These are phyloP conservation scores for Cyprinodon tularosa DNA, from an alignment of 2,113 vertebrate species.

Conservation along the genomic window DNA sequence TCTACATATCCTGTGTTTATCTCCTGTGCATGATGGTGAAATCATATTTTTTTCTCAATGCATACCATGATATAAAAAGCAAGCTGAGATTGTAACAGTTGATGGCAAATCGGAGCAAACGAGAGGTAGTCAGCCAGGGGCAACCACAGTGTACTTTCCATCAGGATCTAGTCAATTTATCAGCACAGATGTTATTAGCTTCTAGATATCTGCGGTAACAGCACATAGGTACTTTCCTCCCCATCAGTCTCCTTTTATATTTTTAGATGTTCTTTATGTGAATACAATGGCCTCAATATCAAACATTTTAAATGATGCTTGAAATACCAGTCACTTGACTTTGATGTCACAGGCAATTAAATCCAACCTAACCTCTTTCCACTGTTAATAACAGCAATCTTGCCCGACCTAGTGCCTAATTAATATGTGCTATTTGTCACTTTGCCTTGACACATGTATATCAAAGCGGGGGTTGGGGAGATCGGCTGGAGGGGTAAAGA, in stretches of 20 bases:
- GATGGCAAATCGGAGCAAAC: constrained; percentile 58
- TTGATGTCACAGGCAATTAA: constrained; percentile 99
- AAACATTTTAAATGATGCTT: constrained; percentile 99
- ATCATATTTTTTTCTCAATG: constrained; percentile 32
- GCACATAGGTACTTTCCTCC: constrained; percentile 87
- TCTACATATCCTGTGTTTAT: constrained; percentile 29
- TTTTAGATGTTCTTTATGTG: constrained; percentile 98
- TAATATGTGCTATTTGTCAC: constrained; percentile 99
- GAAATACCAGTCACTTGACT: constrained; percentile 99
- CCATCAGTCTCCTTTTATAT: constrained; percentile 96
- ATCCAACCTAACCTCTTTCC: constrained; percentile 96
- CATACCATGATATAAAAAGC: constrained; percentile 58
- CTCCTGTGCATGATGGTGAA: constrained; percentile 61
- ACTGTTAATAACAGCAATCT: constrained; percentile 99
- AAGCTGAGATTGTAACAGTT: constrained; percentile 50
- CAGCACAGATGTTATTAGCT: constrained; percentile 86
- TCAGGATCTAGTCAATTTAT: constrained; percentile 82
- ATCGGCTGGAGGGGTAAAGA: constrained; percentile 60
- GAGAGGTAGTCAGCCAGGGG: constrained; percentile 74
- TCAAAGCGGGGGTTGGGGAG: constrained; percentile 85
- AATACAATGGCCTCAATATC: constrained; percentile 99
- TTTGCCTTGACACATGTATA: constrained; percentile 98
- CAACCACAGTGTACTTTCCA: constrained; percentile 75
- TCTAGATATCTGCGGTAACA: constrained; percentile 82
- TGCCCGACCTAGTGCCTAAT: constrained; percentile 98